A percentile compares a stretch with the other conserved stretches of the same genome.
Evolutionary conservation across 2,113 vertebrate species (phyloP).

Genomic region (Prunella himalayana): DNA sequence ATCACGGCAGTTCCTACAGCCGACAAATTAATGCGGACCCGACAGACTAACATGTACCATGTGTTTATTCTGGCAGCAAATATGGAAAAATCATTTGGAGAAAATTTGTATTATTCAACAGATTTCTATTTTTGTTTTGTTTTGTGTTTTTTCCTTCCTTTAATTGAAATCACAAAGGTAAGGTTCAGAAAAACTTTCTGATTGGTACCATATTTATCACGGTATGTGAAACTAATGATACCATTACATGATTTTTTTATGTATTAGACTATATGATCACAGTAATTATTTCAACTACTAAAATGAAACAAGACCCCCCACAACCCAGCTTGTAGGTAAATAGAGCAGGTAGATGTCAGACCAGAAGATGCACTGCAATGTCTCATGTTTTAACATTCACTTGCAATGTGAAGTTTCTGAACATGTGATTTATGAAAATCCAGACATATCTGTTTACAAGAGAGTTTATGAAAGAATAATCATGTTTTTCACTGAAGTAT

Average conservation of each 20-base stretch:
- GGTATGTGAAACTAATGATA: not conserved
- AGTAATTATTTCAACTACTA: not conserved
- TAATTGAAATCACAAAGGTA: conserved; percentile 73
- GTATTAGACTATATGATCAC: not conserved
- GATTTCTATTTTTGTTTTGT: conserved; percentile 63
- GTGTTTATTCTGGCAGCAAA: conserved; percentile 79
- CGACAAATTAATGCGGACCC: conserved; percentile 66
- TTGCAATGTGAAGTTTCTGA: not conserved
- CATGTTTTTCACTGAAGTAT: not conserved
- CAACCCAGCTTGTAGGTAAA: not conserved
- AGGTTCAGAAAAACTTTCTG: conserved; percentile 53
- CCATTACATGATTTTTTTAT: not conserved
- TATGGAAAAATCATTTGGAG: conserved; percentile 80
- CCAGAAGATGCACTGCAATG: not conserved
- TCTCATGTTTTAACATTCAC: not conserved
- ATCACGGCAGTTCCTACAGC: conserved; percentile 66
- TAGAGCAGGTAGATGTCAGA: not conserved
- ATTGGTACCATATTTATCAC: conserved; percentile 57
- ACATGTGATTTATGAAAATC: not conserved
- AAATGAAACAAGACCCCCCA: not conserved
- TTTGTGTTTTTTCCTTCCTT: conserved; percentile 24
- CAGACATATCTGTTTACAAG: not conserved
- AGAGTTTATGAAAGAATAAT: not conserved
- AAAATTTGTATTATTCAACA: conserved; percentile 71
- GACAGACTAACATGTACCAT: conserved; percentile 75